These are phyloP conservation scores for Falco rusticolus DNA, from an alignment of 2,797 vertebrate genomes.

Conservation along the genomic window DNA sequence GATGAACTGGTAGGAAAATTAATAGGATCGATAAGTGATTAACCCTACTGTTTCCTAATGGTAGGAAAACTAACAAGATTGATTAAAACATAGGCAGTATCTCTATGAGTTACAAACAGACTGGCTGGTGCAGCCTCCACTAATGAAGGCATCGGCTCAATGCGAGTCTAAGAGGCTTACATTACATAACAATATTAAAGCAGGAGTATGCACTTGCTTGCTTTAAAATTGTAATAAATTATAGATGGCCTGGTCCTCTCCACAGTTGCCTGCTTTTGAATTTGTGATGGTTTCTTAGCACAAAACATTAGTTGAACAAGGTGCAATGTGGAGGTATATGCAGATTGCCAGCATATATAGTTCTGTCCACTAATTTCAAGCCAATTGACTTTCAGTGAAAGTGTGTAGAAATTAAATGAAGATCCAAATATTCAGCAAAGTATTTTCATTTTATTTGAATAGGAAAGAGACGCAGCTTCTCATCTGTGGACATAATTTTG, in stretches of 20 bases:
- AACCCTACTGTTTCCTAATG: background rate
- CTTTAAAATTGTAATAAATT: conserved; percentile 28
- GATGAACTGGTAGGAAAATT: background rate
- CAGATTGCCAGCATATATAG: background rate
- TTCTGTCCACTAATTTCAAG: background rate
- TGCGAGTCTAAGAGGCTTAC: conserved; percentile 22
- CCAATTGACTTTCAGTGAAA: background rate
- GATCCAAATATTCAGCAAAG: background rate
- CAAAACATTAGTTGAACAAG: background rate
- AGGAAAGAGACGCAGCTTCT: background rate
- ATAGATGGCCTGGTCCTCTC: background rate
- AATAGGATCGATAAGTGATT: background rate
- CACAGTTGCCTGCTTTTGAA: background rate
- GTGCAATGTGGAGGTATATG: background rate
- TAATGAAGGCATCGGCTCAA: conserved; percentile 19
- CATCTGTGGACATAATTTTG: background rate
- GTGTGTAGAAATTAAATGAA: background rate
- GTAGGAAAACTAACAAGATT: background rate
- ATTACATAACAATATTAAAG: conserved; percentile 37
- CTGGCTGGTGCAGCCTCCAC: background rate
- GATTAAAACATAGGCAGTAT: background rate
- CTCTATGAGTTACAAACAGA: background rate
- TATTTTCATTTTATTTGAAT: background rate
- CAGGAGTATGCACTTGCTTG: background rate
- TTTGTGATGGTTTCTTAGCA: background rate